Base-by-base conservation (phyloP, 2,797 vertebrate species). In the Sarcophilus harrisii region DNA sequence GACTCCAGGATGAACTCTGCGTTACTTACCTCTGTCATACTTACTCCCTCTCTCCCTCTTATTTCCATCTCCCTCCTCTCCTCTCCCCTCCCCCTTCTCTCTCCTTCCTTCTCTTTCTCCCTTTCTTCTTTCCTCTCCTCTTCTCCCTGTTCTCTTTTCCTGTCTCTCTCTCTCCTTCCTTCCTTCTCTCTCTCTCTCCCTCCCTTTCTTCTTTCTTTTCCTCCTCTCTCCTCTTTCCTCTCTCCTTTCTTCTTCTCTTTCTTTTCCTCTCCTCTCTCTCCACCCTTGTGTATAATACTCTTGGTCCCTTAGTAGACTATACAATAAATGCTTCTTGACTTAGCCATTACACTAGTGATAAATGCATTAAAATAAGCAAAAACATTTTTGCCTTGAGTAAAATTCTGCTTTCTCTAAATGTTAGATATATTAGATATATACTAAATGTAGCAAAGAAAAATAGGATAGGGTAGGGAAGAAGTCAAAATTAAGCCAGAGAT, bases 121-220 rank as follows among this genome's bases (percentile, higher is more conserved):
- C 57, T 57, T 18, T 57, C 3, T 57, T 5, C 13, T 12, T 32
- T 1, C 11, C 8, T 14, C 60, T 32, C 12, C 29, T 30, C 27
- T 28, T 27, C 28, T 8, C 9, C 6, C 6, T 1, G 0, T 13
- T 66, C 62, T 3, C 14, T 13, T 14, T 21, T 5, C 0, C 10
- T 5, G 1, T n/a, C 32, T 2, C 16, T 3, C 32, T 73, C 16
- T 21, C 5, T 38, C n/a, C 21, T 5, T 9, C 6, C 1, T 1
- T n/a, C 13, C 1, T 13, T n/a, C 30, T 3, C 12, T n/a, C 30
- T 13, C 29, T 21, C 58, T 10, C 29, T 32, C 30, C n/a, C n/a
- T 21, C 58, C 5, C 12, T 57, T 18, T 57, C 14, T 18, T 57
- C 16, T 18, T 27, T 28, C 5, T 24, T 18, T 4, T 3, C 18